A percentile compares a stretch with the other conserved stretches of the same genome.
phyloP scores from a whole-genome alignment of 2,797 vertebrate species.

The Coranthus polyacanthus region DNA sequence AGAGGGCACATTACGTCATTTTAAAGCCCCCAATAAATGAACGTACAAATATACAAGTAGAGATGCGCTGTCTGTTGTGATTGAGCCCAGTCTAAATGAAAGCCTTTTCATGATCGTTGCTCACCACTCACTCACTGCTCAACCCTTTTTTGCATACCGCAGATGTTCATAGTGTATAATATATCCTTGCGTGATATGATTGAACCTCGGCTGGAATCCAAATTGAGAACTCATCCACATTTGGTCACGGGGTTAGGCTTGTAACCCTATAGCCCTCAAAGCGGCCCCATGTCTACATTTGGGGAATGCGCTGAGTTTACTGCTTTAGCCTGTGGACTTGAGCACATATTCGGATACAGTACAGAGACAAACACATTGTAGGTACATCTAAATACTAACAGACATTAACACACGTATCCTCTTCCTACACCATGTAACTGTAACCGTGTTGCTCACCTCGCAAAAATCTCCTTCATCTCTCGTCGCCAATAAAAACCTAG shows the following conservation, averaged over 20 bases:
- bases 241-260: constrained; percentile 50
- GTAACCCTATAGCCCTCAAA: constrained; percentile 52
- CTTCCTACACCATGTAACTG: constrained; percentile 21
- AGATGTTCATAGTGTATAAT: constrained; percentile 33
- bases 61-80: not conserved
- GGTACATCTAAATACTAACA: not conserved
- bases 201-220: constrained; percentile 39
- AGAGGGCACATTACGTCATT: constrained; percentile 9
- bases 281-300: constrained; percentile 14
- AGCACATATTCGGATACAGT: not conserved
- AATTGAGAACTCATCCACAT: constrained; percentile 56
- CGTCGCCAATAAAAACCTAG: constrained; percentile 29
- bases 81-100: not conserved
- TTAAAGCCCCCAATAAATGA: not conserved
- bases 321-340: not conserved
- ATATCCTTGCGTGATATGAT: constrained; percentile 50
- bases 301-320: constrained; percentile 55
- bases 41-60: constrained; percentile 7
- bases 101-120: not conserved
- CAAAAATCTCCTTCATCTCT: constrained; percentile 41
- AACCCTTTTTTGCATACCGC: constrained; percentile 16
- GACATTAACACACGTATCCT: constrained; percentile 10
- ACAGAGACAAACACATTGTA: constrained; percentile 10
- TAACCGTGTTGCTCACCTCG: constrained; percentile 21
- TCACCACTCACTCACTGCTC: constrained; percentile 22